Evolutionary conservation across 1,140 invertebrate genomes (phyloP).

Genomic region (Drosophila biarmipes): DNA sequence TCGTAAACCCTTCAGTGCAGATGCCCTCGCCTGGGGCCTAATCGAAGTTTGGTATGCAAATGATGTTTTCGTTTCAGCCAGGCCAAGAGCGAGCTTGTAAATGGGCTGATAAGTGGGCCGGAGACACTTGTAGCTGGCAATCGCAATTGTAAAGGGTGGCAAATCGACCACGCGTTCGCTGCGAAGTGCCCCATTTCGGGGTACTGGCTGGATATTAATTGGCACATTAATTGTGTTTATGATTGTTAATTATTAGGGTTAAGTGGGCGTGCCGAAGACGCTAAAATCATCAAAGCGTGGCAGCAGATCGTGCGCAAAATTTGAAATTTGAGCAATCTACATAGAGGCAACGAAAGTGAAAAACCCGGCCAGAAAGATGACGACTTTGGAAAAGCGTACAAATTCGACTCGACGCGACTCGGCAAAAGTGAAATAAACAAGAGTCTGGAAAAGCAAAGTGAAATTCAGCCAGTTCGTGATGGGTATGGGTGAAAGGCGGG

Average conservation of each 20-base stretch:
- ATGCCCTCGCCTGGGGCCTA: slow-evolving; percentile 14
- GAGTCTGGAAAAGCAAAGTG: slow-evolving; percentile 71
- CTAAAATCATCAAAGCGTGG: slow-evolving; percentile 69
- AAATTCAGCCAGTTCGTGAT: slow-evolving; percentile 53
- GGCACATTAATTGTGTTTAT: slow-evolving; percentile 57
- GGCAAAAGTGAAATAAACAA: slow-evolving; percentile 76
- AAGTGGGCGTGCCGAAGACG: slow-evolving; percentile 61
- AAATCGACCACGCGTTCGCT: slow-evolving; percentile 27
- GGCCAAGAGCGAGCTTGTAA: slow-evolving; percentile 26
- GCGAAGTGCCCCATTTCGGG: slow-evolving; percentile 28
- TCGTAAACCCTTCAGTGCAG: slow-evolving; percentile 3
- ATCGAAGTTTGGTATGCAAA: slow-evolving; percentile 50
- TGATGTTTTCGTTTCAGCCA: slow-evolving; percentile 26
- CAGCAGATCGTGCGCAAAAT: slow-evolving; percentile 82
- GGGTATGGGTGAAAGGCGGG: slow-evolving; percentile 35
- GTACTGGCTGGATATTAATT: slow-evolving; percentile 60
- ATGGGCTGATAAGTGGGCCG: slow-evolving; percentile 22
- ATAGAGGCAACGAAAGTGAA: slow-evolving; percentile 66
- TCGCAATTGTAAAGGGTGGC: slow-evolving; percentile 7
- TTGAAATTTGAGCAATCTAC: slow-evolving; percentile 66
- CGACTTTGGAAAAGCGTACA: slow-evolving; percentile 80
- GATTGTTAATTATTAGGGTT: slow-evolving; percentile 69
- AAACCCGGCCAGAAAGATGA: slow-evolving; percentile 58
- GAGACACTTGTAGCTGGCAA: slow-evolving; percentile 23
- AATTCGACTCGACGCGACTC: slow-evolving; percentile 62